A percentile compares a stretch with the other conserved stretches of the same genome.
Evolutionary conservation across 1,140 invertebrate species (phyloP).

Genomic region (Leptoteleia sp.): DNA sequence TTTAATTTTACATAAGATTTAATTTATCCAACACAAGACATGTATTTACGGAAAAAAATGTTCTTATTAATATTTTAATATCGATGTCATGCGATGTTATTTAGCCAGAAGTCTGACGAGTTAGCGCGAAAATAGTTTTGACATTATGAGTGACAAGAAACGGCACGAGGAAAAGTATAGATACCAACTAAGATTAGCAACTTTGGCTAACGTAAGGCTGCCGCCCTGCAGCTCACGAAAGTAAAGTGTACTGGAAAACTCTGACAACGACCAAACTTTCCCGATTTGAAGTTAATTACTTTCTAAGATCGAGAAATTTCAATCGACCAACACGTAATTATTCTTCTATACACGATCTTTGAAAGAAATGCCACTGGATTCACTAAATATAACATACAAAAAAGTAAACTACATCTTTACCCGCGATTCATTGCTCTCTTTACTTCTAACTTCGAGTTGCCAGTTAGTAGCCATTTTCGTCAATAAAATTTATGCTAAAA

Average conservation of each 20-base stretch:
- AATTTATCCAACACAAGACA: too few relatives aligned
- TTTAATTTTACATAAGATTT: too few relatives aligned
- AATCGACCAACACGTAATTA: constrained; percentile 75
- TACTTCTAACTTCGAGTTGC: too few relatives aligned
- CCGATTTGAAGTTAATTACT: constrained; percentile 79
- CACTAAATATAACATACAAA: constrained; percentile 55
- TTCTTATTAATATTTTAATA: constrained; percentile 11
- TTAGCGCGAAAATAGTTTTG: constrained; percentile 40
- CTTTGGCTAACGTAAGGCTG: constrained; percentile 51
- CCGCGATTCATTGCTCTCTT: constrained; percentile 13
- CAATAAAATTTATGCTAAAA: too few relatives aligned
- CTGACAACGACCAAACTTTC: constrained; percentile 72
- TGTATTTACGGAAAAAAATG: background rate
- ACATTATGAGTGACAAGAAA: constrained; percentile 55
- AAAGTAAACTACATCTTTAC: constrained; percentile 43
- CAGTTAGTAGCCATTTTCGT: too few relatives aligned
- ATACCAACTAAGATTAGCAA: constrained; percentile 53
- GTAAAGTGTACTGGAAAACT: constrained; percentile 63
- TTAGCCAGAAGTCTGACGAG: constrained; percentile 24
- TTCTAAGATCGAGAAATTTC: constrained; percentile 76
- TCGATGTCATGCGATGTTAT: too few relatives aligned
- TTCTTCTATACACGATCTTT: constrained; percentile 59
- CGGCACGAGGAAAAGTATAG: constrained; percentile 45
- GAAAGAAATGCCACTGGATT: constrained; percentile 49
- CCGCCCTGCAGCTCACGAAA: constrained; percentile 44